These are phyloP conservation scores for Melikaiella ostensackeni DNA, from an alignment of 2,888 invertebrate genomes.

Conservation along the genomic window DNA sequence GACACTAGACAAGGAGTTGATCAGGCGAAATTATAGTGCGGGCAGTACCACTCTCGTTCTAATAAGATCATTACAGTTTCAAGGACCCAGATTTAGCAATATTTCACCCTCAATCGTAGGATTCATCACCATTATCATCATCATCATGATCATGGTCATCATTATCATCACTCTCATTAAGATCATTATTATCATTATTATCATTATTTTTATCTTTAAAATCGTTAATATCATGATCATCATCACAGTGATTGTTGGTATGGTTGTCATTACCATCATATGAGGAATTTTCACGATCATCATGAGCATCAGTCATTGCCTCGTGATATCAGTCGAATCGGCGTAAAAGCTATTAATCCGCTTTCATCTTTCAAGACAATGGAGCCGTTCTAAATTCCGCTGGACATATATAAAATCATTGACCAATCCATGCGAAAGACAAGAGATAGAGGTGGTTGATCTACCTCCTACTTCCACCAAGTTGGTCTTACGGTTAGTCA, in stretches of 20 bases:
- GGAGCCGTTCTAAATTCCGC: slow-evolving; percentile 65
- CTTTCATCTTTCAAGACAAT: slow-evolving; percentile 60
- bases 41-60: slow-evolving; percentile 42
- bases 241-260: neutral
- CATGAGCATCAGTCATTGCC: slow-evolving; percentile 20
- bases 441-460: slow-evolving; percentile 36
- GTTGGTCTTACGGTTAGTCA: slow-evolving; percentile 44
- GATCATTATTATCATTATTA: neutral
- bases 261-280: neutral
- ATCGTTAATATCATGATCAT: slow-evolving; percentile 2
- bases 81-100: slow-evolving; percentile 49
- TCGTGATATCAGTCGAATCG: slow-evolving; percentile 34
- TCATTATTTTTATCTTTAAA: neutral
- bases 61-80: slow-evolving; percentile 54
- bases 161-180: neutral
- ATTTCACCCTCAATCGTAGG: slow-evolving; percentile 51
- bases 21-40: slow-evolving; percentile 45
- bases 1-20: slow-evolving; percentile 39
- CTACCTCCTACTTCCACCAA: neutral
- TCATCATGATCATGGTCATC: slow-evolving; percentile 27
- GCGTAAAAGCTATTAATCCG: slow-evolving; percentile 57
- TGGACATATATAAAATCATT: slow-evolving; percentile 53
- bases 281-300: slow-evolving; percentile 15
- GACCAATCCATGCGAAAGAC: slow-evolving; percentile 52
- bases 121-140: slow-evolving; percentile 44